These are phyloP conservation scores for Gymnoscopelus braueri DNA, from an alignment of 2,797 vertebrate species.

Conservation along the genomic window DNA sequence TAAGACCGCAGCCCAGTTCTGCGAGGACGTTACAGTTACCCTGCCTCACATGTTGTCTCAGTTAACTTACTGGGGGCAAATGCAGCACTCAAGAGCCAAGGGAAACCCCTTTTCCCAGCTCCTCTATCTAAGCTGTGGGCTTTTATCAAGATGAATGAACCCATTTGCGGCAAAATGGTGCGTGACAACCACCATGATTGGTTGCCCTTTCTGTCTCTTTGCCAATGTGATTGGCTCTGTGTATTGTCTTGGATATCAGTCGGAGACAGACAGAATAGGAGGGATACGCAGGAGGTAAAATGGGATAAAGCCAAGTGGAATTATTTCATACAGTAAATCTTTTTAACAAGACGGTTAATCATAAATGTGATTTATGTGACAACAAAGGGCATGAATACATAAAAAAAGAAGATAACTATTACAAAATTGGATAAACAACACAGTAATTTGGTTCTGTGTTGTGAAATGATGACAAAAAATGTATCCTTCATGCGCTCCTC, in stretches of 20 bases:
- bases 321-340: neutral
- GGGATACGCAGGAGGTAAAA: neutral
- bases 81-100: conserved; percentile 41
- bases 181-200: conserved; percentile 47
- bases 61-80: conserved; percentile 46
- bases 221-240: conserved; percentile 40
- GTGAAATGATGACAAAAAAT: too few relatives aligned
- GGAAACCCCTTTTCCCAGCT: conserved; percentile 24
- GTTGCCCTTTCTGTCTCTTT: conserved; percentile 35
- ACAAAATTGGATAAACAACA: too few relatives aligned
- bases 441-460: too few relatives aligned
- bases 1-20: conserved; percentile 73
- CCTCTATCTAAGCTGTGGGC: conserved; percentile 30
- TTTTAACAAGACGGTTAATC: neutral
- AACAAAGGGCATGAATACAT: too few relatives aligned
- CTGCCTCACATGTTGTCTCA: conserved; percentile 59
- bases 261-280: neutral
- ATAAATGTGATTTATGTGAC: neutral
- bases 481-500: too few relatives aligned
- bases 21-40: conserved; percentile 19
- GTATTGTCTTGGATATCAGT: conserved; percentile 29
- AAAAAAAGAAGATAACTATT: too few relatives aligned
- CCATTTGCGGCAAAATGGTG: conserved; percentile 54
- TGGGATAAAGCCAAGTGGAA: neutral
- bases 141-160: conserved; percentile 48